Percentiles rank a stretch among this genome's conserved stretches.
Conservation (phyloP, 1,140 invertebrate genomes). For the Zaprionus gabonicus region DNA sequence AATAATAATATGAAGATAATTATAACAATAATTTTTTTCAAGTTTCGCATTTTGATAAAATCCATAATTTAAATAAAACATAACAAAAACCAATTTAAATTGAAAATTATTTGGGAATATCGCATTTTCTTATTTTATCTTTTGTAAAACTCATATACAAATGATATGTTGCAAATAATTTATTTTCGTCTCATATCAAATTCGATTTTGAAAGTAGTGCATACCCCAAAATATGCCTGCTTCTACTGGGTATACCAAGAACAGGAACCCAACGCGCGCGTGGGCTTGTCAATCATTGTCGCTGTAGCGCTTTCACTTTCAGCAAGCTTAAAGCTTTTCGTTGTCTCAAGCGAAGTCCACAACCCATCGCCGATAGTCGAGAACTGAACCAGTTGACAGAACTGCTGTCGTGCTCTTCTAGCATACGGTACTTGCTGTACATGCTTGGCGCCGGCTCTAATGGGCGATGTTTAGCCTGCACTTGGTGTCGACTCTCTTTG, state of each 20-base stretch:
- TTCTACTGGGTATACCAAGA: background rate
- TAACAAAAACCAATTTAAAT: too few species aligned
- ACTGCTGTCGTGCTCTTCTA: conserved; percentile 20
- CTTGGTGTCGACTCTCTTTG: conserved; percentile 18
- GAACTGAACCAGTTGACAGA: background rate
- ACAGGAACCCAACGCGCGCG: background rate
- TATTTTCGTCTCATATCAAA: too few species aligned
- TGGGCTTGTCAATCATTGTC: conserved; percentile 3
- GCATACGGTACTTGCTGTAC: conserved; percentile 17
- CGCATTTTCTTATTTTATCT: too few species aligned
- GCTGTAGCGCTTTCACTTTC: conserved; percentile 1
- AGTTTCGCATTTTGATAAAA: too few species aligned
- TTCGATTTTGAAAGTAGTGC: too few species aligned
- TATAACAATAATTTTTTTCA: too few species aligned
- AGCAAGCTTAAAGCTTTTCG: conserved; percentile 21
- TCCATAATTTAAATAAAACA: too few species aligned
- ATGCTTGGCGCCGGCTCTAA: conserved; percentile 15
- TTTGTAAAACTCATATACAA: too few species aligned
- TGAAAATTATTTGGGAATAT: too few species aligned
- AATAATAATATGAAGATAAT: too few species aligned
- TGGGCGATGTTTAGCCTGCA: conserved; percentile 22
- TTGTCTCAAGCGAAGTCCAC: conserved; percentile 22
- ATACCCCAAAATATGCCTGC: background rate
- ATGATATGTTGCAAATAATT: too few species aligned
- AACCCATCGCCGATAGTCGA: conserved; percentile 31